These are phyloP conservation scores for Hyposmocoma kahamanoa DNA, from an alignment of 1,140 invertebrate genomes.

Conservation along the genomic window DNA sequence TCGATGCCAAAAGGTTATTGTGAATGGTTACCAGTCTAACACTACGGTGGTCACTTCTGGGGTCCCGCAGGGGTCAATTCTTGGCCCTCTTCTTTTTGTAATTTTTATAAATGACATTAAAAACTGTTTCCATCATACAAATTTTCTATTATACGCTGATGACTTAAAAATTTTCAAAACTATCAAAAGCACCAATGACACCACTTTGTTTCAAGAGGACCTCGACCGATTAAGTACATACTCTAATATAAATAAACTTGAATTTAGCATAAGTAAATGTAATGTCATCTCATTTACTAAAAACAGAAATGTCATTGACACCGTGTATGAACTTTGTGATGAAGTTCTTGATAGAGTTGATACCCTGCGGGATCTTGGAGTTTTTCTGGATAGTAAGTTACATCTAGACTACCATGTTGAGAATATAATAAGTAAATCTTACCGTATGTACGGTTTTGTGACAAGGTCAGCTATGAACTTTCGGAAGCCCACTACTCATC, in stretches of 20 bases:
- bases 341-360: neutral
- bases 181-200: neutral
- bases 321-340: neutral
- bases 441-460: slow-evolving; percentile 15
- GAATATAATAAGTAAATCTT: slow-evolving; percentile 14
- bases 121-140: slow-evolving; percentile 9
- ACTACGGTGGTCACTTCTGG: slow-evolving; percentile 20
- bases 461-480: slow-evolving; percentile 8
- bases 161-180: neutral
- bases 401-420: slow-evolving; percentile 6
- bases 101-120: slow-evolving; percentile 30
- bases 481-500: slow-evolving; percentile 4
- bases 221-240: neutral
- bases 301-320: neutral
- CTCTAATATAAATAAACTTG: neutral
- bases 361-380: neutral
- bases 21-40: slow-evolving; percentile 20
- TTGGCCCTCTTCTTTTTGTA: slow-evolving; percentile 29
- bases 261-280: slow-evolving; percentile 1
- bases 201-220: slow-evolving; percentile 1
- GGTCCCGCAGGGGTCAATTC: slow-evolving; percentile 28
- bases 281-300: neutral
- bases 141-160: neutral
- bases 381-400: neutral
- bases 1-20: slow-evolving; percentile 22